Base-by-base conservation (phyloP, 1,140 invertebrate genomes). In the Meloidogyne floridensis region DNA sequence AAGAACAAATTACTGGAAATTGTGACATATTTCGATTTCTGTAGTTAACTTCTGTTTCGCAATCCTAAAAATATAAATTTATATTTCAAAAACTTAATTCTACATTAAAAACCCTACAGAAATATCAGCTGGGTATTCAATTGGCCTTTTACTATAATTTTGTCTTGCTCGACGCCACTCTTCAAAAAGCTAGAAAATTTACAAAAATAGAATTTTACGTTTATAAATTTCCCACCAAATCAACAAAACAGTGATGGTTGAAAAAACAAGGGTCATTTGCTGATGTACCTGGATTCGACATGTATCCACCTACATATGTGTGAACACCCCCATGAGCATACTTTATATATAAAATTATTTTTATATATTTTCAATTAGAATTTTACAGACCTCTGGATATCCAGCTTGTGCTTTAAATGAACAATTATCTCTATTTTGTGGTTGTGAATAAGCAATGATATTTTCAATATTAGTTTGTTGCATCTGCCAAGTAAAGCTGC, bases 201-300 rank as follows among this genome's bases (percentile, higher is more conserved):
- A 56, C 2, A 56, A 56, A 42, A 79, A 10, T 77, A 42, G 3
- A 15, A 43, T 75, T 18, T 13, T 76, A 7, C 2, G 15, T 47
- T 11, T 81, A 32, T 73, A 76, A 73, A 59, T 15, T 15, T n/a
- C 77, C 86, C 43, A 87, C 76, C 18, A 72, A 81, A 84, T 91
- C 91, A 8, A 91, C 86, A 82, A 91, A 91, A 5, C 87, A 86
- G 75, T 89, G 87, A 77, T 90, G 88, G 15, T 86, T 43, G 59
- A 79, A 89, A 82, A 89, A 89, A 42, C 85, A 82, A 2, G 86
- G 86, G 59, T 87, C 86, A 72, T 42, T 72, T 72, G 72, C 72
- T 18, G 32, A 72, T 5, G 56, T 59, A n/a, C 7, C 32, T 32
- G 71, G 43, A 47, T 85, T 59, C 32, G 54, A 54, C 86, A 87